Percentiles rank a stretch among this genome's conserved stretches.
Conservation (phyloP, 2,113 vertebrate species). For the Henicopernis longicauda region DNA sequence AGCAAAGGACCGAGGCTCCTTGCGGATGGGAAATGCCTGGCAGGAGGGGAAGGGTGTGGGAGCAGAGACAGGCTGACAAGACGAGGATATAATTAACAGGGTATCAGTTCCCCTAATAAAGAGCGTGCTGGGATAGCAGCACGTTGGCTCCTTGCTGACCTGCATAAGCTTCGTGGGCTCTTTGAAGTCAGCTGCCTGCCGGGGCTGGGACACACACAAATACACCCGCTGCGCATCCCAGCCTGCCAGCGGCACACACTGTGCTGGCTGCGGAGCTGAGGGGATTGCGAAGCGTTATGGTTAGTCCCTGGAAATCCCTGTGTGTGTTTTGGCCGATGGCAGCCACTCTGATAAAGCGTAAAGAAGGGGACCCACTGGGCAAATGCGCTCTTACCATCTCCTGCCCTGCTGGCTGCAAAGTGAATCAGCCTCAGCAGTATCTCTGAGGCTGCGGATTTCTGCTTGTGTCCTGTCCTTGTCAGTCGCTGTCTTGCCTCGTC, state of each 20-base stretch:
- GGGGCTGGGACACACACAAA: not conserved
- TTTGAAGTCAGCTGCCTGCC: not conserved
- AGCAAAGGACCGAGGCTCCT: not conserved
- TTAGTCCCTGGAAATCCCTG: not conserved
- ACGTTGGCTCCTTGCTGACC: not conserved
- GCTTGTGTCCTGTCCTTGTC: not conserved
- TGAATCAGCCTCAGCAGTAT: not conserved
- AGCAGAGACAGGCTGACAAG: not conserved
- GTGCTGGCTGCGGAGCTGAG: not conserved
- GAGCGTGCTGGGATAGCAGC: not conserved
- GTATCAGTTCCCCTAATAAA: not conserved
- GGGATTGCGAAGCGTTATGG: not conserved
- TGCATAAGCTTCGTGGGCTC: not conserved
- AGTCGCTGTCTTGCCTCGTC: rapidly evolving
- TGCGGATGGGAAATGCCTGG: not conserved
- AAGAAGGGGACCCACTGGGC: not conserved
- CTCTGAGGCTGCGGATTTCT: not conserved
- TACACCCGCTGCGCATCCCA: not conserved
- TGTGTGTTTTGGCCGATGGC: not conserved
- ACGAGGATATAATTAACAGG: not conserved
- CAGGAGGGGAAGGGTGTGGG: not conserved
- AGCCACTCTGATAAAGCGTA: not conserved
- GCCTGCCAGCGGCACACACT: not conserved
- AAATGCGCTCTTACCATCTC: rapidly evolving
- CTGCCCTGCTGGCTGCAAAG: not conserved